phyloP scores from a whole-genome alignment of 2,888 invertebrate species.

The Gnatocerus cornutus region DNA sequence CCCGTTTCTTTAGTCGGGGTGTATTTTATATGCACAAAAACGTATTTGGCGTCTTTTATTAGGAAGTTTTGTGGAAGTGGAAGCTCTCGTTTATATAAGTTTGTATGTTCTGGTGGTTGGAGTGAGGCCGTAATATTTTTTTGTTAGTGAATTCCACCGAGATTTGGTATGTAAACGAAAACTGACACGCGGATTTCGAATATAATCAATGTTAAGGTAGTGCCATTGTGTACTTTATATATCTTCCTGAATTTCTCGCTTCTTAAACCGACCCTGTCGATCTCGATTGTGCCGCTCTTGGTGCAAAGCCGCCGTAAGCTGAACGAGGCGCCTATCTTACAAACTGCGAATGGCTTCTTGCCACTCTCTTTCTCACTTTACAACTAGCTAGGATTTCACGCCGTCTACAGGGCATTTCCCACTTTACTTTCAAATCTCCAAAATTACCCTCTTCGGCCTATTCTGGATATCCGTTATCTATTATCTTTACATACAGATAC shows the following conservation, averaged over 20 bases:
- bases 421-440: slow-evolving; percentile 49
- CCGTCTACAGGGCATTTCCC: slow-evolving; percentile 46
- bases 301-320: slow-evolving; percentile 56
- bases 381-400: slow-evolving; percentile 55
- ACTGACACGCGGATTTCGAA: slow-evolving; percentile 47
- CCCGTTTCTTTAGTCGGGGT: neutral
- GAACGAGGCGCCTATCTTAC: slow-evolving; percentile 55
- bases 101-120: slow-evolving; percentile 19
- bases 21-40: slow-evolving; percentile 30
- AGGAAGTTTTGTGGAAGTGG: slow-evolving; percentile 36
- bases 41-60: slow-evolving; percentile 37
- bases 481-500: slow-evolving; percentile 40
- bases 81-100: slow-evolving; percentile 32
- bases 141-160: slow-evolving; percentile 39
- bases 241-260: slow-evolving; percentile 49
- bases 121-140: slow-evolving; percentile 26
- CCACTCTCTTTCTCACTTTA: slow-evolving; percentile 57
- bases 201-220: slow-evolving; percentile 53
- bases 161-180: slow-evolving; percentile 47
- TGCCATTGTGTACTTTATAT: slow-evolving; percentile 51
- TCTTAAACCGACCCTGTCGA: slow-evolving; percentile 53
- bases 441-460: slow-evolving; percentile 43
- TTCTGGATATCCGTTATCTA: slow-evolving; percentile 45
- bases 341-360: slow-evolving; percentile 60
- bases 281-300: slow-evolving; percentile 53